phyloP scores from a whole-genome alignment of 2,888 invertebrate genomes.

The Leptinotarsa haldemani region DNA sequence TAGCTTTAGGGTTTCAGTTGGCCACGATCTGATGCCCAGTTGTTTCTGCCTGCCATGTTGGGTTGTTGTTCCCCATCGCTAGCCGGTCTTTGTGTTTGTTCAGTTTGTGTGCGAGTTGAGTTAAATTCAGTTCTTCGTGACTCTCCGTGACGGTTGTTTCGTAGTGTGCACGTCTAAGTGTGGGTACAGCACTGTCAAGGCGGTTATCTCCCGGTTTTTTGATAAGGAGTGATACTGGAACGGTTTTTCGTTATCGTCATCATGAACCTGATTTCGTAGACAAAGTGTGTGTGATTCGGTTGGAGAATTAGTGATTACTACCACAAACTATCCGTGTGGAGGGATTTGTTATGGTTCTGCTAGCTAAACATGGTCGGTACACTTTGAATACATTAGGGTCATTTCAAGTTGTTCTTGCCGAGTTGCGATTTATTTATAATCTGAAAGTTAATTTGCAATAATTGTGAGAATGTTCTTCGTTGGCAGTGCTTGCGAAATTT shows the following conservation, averaged over 20 bases:
- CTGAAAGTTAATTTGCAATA: background rate
- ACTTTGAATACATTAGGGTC: conserved; percentile 29
- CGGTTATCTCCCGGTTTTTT: conserved; percentile 17
- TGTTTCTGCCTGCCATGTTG: conserved; percentile 30
- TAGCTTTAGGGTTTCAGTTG: conserved; percentile 29
- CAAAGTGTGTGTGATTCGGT: conserved; percentile 14
- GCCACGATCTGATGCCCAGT: conserved; percentile 25
- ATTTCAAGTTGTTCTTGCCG: conserved; percentile 16
- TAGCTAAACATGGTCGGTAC: conserved; percentile 49
- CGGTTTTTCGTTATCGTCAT: background rate
- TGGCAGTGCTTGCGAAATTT: background rate
- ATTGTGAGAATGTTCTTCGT: background rate
- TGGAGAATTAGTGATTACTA: conserved; percentile 14
- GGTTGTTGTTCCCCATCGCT: conserved; percentile 16
- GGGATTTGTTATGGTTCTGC: conserved; percentile 43
- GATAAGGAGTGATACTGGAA: conserved; percentile 21
- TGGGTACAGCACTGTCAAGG: conserved; percentile 37
- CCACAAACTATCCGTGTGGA: conserved; percentile 4
- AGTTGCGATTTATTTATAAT: conserved; percentile 21
- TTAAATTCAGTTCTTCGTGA: conserved; percentile 27
- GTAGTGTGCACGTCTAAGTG: conserved; percentile 29
- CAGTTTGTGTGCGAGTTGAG: conserved; percentile 25
- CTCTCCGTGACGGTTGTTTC: conserved; percentile 22
- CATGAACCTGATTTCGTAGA: conserved; percentile 11
- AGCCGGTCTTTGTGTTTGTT: conserved; percentile 28